Evolutionary conservation across 2,797 vertebrate genomes (phyloP).

Genomic region (Iguana delicatissima): DNA sequence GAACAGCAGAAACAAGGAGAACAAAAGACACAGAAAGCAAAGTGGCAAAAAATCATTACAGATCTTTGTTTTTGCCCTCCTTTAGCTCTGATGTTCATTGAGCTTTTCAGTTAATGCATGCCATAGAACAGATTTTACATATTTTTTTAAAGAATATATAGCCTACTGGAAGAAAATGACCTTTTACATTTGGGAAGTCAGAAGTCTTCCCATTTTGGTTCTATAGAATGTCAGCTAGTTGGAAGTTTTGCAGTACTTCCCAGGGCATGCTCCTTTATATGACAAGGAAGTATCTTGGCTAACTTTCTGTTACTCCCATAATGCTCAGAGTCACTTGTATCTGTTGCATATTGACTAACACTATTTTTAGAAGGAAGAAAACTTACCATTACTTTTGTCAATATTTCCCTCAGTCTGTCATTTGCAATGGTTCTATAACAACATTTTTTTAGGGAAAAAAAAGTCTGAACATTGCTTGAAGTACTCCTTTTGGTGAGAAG

Average conservation of each 20-base stretch:
- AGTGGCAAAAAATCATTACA: neutral
- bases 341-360: neutral
- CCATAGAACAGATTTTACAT: too few species aligned
- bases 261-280: neutral
- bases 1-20: neutral
- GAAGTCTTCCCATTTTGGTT: neutral
- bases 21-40: neutral
- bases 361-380: neutral
- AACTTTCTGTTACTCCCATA: neutral
- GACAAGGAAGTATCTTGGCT: neutral
- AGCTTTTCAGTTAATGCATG: neutral
- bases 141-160: too few species aligned
- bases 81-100: neutral
- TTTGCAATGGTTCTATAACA: slow-evolving; percentile 15
- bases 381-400: neutral
- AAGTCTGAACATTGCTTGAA: neutral
- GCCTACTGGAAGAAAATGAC: neutral
- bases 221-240: neutral
- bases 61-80: neutral
- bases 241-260: neutral
- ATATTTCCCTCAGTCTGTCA: neutral
- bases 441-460: neutral
- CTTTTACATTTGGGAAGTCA: neutral
- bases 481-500: neutral
- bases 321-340: neutral